Evolutionary conservation across 2,113 vertebrate species (phyloP), one percentile per base, ranked within the genome.

Genomic region (Engraulis encrasicolus): DNA sequence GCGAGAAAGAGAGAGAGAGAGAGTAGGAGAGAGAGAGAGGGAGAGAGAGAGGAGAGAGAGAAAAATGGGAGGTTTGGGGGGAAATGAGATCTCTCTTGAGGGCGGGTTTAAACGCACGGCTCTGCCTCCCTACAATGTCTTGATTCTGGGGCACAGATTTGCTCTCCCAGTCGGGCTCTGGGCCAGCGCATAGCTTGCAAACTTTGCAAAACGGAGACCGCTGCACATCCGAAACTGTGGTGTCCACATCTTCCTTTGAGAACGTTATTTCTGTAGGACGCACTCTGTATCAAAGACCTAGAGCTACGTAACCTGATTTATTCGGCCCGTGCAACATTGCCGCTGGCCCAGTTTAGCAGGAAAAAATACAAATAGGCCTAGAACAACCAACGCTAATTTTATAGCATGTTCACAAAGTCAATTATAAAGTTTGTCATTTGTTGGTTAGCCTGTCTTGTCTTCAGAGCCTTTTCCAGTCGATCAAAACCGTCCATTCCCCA

Each of bases 71-170:
- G 93, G 92, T 90, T 94, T 93, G 85, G 82, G 92, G 91, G 91
- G 91, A 90, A 89, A 93, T 89, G 91, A 92, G 92, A 93, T 93
- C 89, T 90, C 92, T 92, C 91, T 82, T 81, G 95, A 93, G 95
- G 95, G 94, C 95, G 95, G 94, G 94, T 95, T 95, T 93, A 93
- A 94, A 90, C 90, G 52, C 90, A 52, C 81, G 83, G 87, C 88
- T 89, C 88, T 92, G 91, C 94, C 92, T 93, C 91, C 92, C 90
- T 91, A 90, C 90, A 88, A 90, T 89, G 92, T 91, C 91, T 90
- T 61, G 89, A 89, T 91, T 91, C 89, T 87, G 90, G 92, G 88
- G 91, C 88, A 87, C 91, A 89, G 90, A 87, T 90, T 86, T 87
- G 90, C 87, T 93, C 90, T 86, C 87, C 78, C 86, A 88, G 88